These are phyloP conservation scores for Lepidochrysops patricia DNA, from an alignment of 2,888 invertebrate species.

Conservation along the genomic window DNA sequence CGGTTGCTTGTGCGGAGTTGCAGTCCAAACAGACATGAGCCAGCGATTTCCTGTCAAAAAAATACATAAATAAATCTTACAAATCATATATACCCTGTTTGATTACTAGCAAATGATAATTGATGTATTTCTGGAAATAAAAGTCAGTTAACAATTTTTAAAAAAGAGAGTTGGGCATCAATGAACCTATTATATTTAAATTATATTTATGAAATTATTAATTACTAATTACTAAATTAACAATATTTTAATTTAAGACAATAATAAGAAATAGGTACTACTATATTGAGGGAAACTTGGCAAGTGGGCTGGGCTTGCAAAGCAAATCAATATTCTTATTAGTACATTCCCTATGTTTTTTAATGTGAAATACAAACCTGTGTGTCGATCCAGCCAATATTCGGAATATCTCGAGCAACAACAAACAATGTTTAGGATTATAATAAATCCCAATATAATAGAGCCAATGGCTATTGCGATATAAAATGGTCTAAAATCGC, in stretches of 20 bases:
- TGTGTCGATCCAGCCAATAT: slow-evolving; percentile 89
- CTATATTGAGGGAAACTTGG: too few relatives aligned
- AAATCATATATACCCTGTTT: not conserved
- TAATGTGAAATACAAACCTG: slow-evolving; percentile 67
- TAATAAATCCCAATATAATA: slow-evolving; percentile 78
- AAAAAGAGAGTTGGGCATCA: too few relatives aligned
- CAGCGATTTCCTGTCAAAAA: slow-evolving; percentile 82
- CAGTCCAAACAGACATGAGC: slow-evolving; percentile 88
- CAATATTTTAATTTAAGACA: too few relatives aligned
- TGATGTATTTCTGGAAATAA: too few relatives aligned
- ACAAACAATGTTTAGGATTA: slow-evolving; percentile 84
- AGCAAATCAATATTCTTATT: not conserved
- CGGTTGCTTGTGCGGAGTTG: slow-evolving; percentile 87
- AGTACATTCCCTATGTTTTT: not conserved
- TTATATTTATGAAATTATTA: too few relatives aligned
- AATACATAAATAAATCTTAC: not conserved
- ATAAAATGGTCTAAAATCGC: slow-evolving; percentile 91
- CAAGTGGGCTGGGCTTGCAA: not conserved
- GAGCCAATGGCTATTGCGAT: slow-evolving; percentile 86
- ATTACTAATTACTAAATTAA: too few relatives aligned
- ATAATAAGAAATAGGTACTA: too few relatives aligned
- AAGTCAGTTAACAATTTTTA: too few relatives aligned
- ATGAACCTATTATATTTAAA: too few relatives aligned
- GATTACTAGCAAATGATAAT: too few relatives aligned
- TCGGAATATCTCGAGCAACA: slow-evolving; percentile 86